Conservation (phyloP, 2,888 invertebrate species). For the Callinectes sapidus region DNA sequence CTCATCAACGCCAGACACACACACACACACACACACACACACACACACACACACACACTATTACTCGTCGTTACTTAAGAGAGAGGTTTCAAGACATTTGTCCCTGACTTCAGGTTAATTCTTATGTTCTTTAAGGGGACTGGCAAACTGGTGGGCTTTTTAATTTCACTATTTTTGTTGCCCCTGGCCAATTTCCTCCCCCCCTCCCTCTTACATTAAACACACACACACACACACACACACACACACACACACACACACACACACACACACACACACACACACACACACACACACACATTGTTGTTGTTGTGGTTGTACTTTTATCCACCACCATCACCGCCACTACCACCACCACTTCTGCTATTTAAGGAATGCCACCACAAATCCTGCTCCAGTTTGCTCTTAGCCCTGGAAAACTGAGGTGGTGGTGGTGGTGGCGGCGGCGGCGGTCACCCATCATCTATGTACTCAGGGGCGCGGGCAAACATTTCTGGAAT, state of each 20-base stretch:
- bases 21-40: conserved; percentile 20
- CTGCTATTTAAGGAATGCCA: background rate
- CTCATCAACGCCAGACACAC: background rate
- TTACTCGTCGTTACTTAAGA: no score
- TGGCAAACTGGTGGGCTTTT: no score
- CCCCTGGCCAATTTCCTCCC: no score
- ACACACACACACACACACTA: conserved; percentile 23
- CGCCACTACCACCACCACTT: no score
- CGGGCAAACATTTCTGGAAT: background rate
- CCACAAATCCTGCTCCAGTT: background rate
- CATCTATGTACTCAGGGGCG: background rate
- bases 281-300: background rate
- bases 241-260: conserved; percentile 6
- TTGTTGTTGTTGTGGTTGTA: no score
- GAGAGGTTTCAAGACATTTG: no score
- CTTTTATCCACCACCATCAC: no score
- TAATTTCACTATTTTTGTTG: no score
- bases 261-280: background rate
- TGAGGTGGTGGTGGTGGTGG: background rate
- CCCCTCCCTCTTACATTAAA: no score
- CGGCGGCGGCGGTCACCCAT: background rate
- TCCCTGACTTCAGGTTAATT: no score
- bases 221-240: conserved; percentile 24
- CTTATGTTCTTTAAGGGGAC: no score
- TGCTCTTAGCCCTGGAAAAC: background rate